Evolutionary conservation across 2,888 invertebrate genomes (phyloP).

Genomic region (Osedax fenrisi): DNA sequence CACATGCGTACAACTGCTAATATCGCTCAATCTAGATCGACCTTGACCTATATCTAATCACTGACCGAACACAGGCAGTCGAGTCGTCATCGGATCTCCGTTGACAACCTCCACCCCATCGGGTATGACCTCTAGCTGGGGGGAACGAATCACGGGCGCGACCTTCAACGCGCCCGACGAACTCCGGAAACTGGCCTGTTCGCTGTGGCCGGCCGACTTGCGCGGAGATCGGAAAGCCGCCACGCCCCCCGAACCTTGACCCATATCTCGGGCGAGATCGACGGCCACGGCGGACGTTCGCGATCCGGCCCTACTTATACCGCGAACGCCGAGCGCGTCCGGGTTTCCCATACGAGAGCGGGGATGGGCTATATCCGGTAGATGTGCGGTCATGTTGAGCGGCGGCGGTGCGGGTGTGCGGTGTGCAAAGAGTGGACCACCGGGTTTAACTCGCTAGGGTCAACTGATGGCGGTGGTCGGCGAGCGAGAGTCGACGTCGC

Average conservation of each 20-base stretch:
- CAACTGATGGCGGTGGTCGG: too few species aligned
- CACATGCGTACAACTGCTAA: too few species aligned
- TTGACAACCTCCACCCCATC: conserved; percentile 45
- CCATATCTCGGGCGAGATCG: conserved; percentile 37
- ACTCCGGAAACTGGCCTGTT: background rate
- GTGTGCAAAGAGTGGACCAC: too few species aligned
- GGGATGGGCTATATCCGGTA: conserved; percentile 43
- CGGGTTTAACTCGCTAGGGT: too few species aligned
- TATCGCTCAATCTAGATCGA: too few species aligned
- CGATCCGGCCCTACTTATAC: conserved; percentile 36
- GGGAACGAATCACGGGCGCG: conserved; percentile 36
- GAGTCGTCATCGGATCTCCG: conserved; percentile 44
- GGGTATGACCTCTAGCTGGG: conserved; percentile 41
- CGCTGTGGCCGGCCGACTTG: conserved; percentile 33
- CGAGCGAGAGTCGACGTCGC: too few species aligned
- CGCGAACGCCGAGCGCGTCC: conserved; percentile 41
- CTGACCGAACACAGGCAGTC: conserved; percentile 49
- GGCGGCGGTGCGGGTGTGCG: too few species aligned
- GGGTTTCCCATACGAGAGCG: conserved; percentile 44
- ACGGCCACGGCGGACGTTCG: conserved; percentile 40
- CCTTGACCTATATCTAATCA: too few species aligned
- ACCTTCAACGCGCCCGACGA: conserved; percentile 44
- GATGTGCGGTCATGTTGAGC: conserved; percentile 19
- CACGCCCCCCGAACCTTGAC: conserved; percentile 43
- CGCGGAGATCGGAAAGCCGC: conserved; percentile 36